Evolutionary conservation across 2,797 vertebrate species (phyloP).

Genomic region (Ara ararauna): DNA sequence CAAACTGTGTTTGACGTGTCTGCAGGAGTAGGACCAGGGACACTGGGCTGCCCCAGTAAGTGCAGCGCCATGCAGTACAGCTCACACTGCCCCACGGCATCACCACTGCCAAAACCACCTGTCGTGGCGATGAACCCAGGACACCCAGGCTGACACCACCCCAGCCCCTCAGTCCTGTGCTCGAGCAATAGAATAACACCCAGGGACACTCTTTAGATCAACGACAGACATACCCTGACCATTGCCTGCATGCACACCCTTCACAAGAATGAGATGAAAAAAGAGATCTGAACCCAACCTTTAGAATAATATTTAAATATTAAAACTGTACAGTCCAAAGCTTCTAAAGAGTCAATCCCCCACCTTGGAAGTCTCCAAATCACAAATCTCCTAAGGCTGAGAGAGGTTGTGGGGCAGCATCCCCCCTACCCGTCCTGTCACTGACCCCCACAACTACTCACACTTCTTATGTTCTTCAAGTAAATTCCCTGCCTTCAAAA

Average conservation of each 20-base stretch:
- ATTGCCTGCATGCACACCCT: not conserved
- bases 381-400: not conserved
- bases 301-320: not conserved
- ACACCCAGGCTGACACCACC: no score
- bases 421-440: not conserved
- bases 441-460: not conserved
- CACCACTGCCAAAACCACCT: not conserved
- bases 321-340: not conserved
- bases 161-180: not conserved
- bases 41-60: not conserved
- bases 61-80: not conserved
- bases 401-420: not conserved
- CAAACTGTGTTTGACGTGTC: accelerated
- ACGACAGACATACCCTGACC: not conserved
- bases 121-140: no score
- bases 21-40: not conserved
- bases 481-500: not conserved
- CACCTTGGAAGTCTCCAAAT: not conserved
- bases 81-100: accelerated
- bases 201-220: not conserved
- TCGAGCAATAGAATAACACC: not conserved
- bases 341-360: not conserved
- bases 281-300: not conserved
- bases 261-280: not conserved
- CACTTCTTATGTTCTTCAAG: not conserved